Percentiles rank a stretch among this genome's conserved stretches.
phyloP scores from a whole-genome alignment of 2,797 vertebrate genomes.

The Capromys pilorides region DNA sequence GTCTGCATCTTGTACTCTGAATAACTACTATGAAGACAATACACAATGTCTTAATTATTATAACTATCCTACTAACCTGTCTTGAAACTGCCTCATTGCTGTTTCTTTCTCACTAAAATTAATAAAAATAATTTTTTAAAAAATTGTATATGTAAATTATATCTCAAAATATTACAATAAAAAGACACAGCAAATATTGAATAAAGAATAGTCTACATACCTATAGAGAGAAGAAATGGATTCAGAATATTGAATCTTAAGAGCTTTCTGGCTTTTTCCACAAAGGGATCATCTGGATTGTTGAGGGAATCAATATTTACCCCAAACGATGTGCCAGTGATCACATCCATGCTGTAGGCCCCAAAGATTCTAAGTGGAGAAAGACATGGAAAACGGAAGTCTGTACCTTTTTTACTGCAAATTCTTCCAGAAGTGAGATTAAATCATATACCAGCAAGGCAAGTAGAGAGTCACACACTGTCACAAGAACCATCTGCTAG shows the following conservation, averaged over 20 bases:
- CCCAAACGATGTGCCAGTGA: constrained; percentile 88
- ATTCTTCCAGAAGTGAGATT: not conserved
- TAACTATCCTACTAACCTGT: no score
- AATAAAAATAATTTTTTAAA: no score
- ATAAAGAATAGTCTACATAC: constrained; percentile 63
- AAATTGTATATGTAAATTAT: no score
- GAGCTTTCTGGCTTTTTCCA: constrained; percentile 87
- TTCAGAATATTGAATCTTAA: constrained; percentile 84
- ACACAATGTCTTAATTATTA: no score
- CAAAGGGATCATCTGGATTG: constrained; percentile 88
- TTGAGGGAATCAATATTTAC: constrained; percentile 89
- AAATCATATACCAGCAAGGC: not conserved
- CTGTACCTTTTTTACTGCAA: fast-evolving
- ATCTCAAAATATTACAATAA: not conserved
- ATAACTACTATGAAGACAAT: no score
- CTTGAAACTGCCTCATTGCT: no score
- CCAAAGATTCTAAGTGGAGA: constrained; percentile 84
- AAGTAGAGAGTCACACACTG: not conserved
- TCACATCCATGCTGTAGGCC: constrained; percentile 89
- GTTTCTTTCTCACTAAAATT: no score
- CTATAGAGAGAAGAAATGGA: constrained; percentile 80
- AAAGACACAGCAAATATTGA: not conserved
- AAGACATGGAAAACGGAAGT: not conserved
- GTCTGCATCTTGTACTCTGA: no score
- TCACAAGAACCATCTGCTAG: not conserved